A percentile compares a stretch with the other conserved stretches of the same genome.
These are phyloP conservation scores for Caenorhabditis elegans DNA, from an alignment of 1,140 invertebrate genomes.

Conservation along the genomic window WBcel235 BX284605.5:13501001-13501500, in stretches of 20 bases:
- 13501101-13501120: conserved; percentile 75
- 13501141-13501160: conserved; percentile 76
- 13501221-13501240: conserved; percentile 69
- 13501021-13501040: conserved; percentile 73
- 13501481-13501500: too few relatives aligned
- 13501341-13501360: neutral
- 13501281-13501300: conserved; percentile 60
- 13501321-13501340: conserved; percentile 30
- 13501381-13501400: too few relatives aligned
- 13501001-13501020: conserved; percentile 93
- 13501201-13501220: conserved; percentile 77
- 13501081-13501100: conserved; percentile 42
- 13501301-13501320: conserved; percentile 60
- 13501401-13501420: too few relatives aligned
- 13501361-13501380: neutral
- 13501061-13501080: conserved; percentile 63
- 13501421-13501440: too few relatives aligned
- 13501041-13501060: conserved; percentile 66
- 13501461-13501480: too few relatives aligned
- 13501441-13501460: too few relatives aligned
- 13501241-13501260: conserved; percentile 62
- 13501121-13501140: conserved; percentile 91
- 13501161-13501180: conserved; percentile 98
- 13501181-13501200: conserved; percentile 91
- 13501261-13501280: conserved; percentile 65